phyloP scores from a whole-genome alignment of 2,888 invertebrate genomes.

The Agrilus cyanescens region DNA sequence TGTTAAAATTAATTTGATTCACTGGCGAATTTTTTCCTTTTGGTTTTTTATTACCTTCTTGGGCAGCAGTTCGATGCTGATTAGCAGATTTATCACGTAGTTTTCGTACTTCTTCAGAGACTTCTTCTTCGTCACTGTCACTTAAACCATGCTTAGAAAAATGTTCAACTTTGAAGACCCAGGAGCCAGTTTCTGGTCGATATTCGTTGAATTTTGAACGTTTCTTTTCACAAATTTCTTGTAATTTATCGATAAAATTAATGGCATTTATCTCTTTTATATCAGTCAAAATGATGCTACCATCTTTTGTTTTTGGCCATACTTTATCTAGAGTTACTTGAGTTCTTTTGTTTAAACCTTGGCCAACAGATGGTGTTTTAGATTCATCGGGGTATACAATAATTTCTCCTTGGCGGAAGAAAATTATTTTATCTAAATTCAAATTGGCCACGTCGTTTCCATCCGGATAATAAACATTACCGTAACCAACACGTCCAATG shows the following conservation, averaged over 20 bases:
- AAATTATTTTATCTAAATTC: constrained; percentile 80
- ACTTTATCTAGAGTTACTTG: constrained; percentile 87
- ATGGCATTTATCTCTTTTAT: constrained; percentile 63
- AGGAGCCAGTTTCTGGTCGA: constrained; percentile 88
- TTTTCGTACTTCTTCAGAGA: constrained; percentile 2
- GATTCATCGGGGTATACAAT: constrained; percentile 87
- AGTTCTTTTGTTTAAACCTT: constrained; percentile 75
- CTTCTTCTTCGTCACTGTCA: constrained; percentile 73
- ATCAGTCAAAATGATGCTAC: constrained; percentile 67
- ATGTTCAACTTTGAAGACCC: constrained; percentile 93
- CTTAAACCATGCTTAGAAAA: constrained; percentile 84
- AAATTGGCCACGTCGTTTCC: constrained; percentile 73
- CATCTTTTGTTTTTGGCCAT: constrained; percentile 84
- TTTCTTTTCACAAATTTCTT: constrained; percentile 73
- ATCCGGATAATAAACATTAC: constrained; percentile 78
- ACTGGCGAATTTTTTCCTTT: too few species aligned
- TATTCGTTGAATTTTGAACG: constrained; percentile 90
- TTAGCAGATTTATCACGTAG: background rate
- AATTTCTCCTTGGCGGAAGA: constrained; percentile 89
- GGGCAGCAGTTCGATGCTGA: background rate
- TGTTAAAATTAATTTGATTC: too few species aligned
- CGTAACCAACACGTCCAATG: constrained; percentile 80
- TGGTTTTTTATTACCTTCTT: too few species aligned
- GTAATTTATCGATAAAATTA: constrained; percentile 77
- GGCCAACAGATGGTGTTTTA: constrained; percentile 77